Conservation (phyloP, 1,140 invertebrate species). For the Drosophila ironensis region DNA sequence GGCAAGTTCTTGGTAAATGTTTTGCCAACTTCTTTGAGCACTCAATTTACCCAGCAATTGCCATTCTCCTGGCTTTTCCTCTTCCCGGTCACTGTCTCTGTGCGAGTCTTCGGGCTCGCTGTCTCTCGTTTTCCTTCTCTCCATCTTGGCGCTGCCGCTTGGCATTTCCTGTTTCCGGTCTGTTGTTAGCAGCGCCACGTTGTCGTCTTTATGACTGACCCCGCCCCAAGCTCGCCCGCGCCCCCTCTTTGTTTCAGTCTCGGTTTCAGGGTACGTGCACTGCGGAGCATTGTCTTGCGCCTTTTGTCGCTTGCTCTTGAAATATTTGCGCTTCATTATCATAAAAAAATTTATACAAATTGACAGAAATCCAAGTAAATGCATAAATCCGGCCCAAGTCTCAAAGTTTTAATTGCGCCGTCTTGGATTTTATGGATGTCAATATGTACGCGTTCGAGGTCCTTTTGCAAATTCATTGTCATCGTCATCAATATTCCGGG, state of each 20-base stretch:
- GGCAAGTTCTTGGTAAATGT: conserved; percentile 46
- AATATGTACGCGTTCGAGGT: conserved; percentile 23
- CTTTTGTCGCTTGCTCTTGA: conserved; percentile 57
- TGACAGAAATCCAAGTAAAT: conserved; percentile 50
- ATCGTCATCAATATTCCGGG: conserved; percentile 36
- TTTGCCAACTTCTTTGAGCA: conserved; percentile 43
- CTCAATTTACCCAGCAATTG: conserved; percentile 65
- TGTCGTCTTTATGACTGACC: conserved; percentile 59
- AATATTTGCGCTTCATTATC: conserved; percentile 71
- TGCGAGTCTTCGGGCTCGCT: not conserved
- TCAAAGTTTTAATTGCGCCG: conserved; percentile 63
- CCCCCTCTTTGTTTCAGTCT: not conserved
- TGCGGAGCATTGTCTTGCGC: conserved; percentile 26
- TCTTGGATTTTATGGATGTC: conserved; percentile 48
- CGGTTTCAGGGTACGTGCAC: not conserved
- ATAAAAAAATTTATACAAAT: conserved; percentile 58
- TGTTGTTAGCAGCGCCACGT: conserved; percentile 59
- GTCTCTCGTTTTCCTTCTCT: not conserved
- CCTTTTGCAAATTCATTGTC: conserved; percentile 35
- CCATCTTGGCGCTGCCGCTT: conserved; percentile 60
- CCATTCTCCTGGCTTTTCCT: conserved; percentile 11
- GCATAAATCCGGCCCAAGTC: conserved; percentile 33
- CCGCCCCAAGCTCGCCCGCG: too few species aligned
- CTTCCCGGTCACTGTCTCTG: not conserved
- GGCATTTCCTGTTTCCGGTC: conserved; percentile 71